Percentiles rank a stretch among this genome's conserved stretches.
Evolutionary conservation across 2,113 vertebrate genomes (phyloP).

Genomic region (human (Homo sapiens)): DNA sequence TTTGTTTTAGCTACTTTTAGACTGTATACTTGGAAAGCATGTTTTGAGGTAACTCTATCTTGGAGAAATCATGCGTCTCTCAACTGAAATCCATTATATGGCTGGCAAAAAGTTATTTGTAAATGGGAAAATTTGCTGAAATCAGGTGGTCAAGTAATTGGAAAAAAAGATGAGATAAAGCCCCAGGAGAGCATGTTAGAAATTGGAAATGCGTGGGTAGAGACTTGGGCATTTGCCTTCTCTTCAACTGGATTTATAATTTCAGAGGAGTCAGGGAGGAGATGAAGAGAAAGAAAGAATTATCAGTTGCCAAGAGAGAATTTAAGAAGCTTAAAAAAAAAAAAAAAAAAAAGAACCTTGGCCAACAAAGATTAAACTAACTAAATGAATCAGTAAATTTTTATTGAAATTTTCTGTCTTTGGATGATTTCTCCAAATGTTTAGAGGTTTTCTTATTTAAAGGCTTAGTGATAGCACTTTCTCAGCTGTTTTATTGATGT

Average conservation of each 20-base stretch:
- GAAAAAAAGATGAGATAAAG: slow-evolving; percentile 1
- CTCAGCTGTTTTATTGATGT: slow-evolving; percentile 20
- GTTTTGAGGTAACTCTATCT: background rate
- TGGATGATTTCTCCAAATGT: slow-evolving; percentile 22
- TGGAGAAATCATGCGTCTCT: background rate
- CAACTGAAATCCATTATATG: background rate
- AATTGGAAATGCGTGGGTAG: background rate
- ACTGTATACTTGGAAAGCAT: background rate
- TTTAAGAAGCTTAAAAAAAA: background rate
- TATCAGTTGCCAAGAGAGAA: background rate
- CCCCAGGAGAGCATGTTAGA: background rate
- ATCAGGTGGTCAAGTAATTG: background rate
- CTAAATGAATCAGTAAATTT: background rate
- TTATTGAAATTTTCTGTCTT: background rate
- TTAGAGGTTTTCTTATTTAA: slow-evolving; percentile 38
- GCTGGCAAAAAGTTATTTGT: background rate
- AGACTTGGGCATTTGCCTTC: background rate
- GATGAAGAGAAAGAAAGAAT: background rate
- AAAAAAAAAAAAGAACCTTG: background rate
- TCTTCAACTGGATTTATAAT: background rate
- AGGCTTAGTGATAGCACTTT: background rate
- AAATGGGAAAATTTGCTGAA: slow-evolving; percentile 13
- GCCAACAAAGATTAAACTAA: background rate
- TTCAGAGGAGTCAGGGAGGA: background rate
- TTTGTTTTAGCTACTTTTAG: background rate